Base-by-base conservation (phyloP, 1,140 invertebrate species). In the Apolygus lucorum region DNA sequence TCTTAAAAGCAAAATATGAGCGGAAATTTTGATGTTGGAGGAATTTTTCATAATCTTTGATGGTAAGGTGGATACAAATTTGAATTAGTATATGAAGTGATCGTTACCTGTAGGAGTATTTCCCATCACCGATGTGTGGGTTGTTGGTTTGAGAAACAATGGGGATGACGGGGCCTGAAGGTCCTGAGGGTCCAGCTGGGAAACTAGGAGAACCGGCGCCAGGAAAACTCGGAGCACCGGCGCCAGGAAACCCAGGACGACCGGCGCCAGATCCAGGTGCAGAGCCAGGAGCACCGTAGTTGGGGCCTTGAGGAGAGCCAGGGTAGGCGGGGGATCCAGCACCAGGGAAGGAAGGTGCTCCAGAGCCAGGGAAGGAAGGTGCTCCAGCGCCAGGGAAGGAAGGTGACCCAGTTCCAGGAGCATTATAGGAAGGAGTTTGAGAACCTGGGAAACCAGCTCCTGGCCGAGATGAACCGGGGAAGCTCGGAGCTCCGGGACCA, bases 41-140 rank as follows among this genome's bases (percentile, higher is more conserved):
- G n/a, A n/a, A n/a, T n/a, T n/a, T n/a, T n/a, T n/a, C n/a, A n/a
- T n/a, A n/a, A n/a, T n/a, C n/a, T n/a, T n/a, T n/a, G n/a, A n/a
- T n/a, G n/a, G n/a, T n/a, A n/a, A n/a, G n/a, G n/a, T n/a, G n/a
- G n/a, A n/a, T n/a, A n/a, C n/a, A n/a, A n/a, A 25, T 2, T 21
- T 2, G 14, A 17, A 24, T 4, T 64, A 28, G 17, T 64, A 0
- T 2, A 1, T 21, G 21, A 28, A 1, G 28, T 42, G 2, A 8
- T 21, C 59, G 24, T 70, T 42, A 75, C 74, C 74, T 75, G 34
- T 69, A 75, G n/a, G 71, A 72, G 69, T 74, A 75, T 27, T 72
- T 70, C 42, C 74, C 74, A 63, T 75, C 74, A 26, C 74, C 74
- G 29, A 71, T 63, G 67, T 75, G 73, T n/a, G 72, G 73, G 52